Base-by-base conservation (phyloP, 2,113 vertebrate species). In the Hiodon alosoides region DNA sequence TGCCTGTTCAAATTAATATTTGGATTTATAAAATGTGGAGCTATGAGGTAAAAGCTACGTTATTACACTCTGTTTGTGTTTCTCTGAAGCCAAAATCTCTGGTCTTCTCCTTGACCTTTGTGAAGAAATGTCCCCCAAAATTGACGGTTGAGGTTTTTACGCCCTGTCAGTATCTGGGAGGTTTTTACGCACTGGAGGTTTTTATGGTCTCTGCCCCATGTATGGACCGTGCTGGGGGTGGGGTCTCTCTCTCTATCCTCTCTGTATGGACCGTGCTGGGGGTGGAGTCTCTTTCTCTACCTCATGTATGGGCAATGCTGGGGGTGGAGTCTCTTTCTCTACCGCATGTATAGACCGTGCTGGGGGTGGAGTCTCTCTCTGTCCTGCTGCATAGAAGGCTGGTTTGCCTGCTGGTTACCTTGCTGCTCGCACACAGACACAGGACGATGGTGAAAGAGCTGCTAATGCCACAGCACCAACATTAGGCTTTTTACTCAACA, bases 351-450 rank as follows among this genome's bases (percentile, higher is more conserved):
- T 31, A 31, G 31, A 31, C 31, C 31, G 31, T 31, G 11, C 9
- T 71, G 55, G 11, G 57, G 54, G 17, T n/a, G 11, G 31, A 14
- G 31, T 7, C 65, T 55, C 46, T 67, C 73, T 74, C 13, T 58
- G 31, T 53, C 61, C 69, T 67, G 8, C 46, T 67, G n/a, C 7
- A 1, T 58, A 47, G 65, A 13, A 54, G 3, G 9, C 31, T 5
- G 46, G 64, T 52, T 58, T 75, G 64, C 55, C 46, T 67, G 65
- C 73, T 67, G 73, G 67, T 13, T 59, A 54, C n/a, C n/a, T n/a
- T n/a, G 54, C 71, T 68, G 54, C 73, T 75, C 13, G 4, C 4
- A 7, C 48, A 16, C 31, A 57, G 53, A 46, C 31, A 47, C 48
- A 16, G 69, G 55, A 57, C 11, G 2, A 11, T 8, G 55, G 6